Evolutionary conservation across 2,797 vertebrate genomes (phyloP).

Genomic region (Anguilla anguilla): DNA sequence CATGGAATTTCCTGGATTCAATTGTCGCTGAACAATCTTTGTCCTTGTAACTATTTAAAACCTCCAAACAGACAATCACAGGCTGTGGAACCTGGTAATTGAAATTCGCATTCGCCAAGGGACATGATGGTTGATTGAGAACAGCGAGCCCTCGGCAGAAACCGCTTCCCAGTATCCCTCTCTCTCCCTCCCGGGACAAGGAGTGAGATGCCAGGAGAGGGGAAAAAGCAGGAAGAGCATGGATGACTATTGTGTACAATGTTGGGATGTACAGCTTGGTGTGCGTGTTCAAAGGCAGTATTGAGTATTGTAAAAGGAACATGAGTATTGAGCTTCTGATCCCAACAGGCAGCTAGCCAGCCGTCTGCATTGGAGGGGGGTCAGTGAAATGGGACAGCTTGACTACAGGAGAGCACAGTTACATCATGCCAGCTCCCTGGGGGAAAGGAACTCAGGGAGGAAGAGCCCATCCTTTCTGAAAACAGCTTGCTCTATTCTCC

Average conservation of each 20-base stretch:
- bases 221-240: background rate
- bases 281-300: background rate
- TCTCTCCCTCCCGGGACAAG: background rate
- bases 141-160: background rate
- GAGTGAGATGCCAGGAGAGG: background rate
- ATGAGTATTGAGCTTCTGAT: background rate
- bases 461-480: conserved; percentile 31
- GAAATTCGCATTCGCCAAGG: background rate
- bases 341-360: background rate
- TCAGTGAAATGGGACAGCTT: conserved; percentile 1
- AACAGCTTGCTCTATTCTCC: conserved; percentile 39
- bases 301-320: background rate
- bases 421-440: conserved; percentile 11
- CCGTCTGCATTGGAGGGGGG: background rate
- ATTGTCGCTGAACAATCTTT: background rate
- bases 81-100: background rate
- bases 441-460: conserved; percentile 12
- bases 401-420: background rate
- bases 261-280: background rate
- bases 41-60: background rate
- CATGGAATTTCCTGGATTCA: background rate
- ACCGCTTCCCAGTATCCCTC: background rate
- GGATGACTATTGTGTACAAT: background rate
- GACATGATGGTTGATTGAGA: background rate
- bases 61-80: background rate